Evolutionary conservation across 2,113 vertebrate species (phyloP), one percentile per base, ranked within the genome.

Genomic region (Spermophilus dauricus): DNA sequence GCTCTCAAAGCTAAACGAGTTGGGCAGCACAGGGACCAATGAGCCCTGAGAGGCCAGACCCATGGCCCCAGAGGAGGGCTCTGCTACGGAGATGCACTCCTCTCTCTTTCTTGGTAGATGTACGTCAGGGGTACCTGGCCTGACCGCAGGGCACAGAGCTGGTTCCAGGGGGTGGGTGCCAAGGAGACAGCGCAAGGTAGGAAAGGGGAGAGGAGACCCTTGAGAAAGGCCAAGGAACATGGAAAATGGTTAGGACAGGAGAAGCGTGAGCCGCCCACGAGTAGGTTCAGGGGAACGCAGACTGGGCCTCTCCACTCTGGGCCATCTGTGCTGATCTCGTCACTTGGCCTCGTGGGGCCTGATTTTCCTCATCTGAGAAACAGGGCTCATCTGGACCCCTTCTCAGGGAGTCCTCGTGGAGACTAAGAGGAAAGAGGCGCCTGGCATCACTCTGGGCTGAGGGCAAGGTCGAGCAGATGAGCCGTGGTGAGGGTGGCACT

Each of bases 101-200:
- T 8, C 78, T 93, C 89, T 34, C 72, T 73, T 76, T 76, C n/a
- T 77, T 34, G 75, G 98, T 98, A 98, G 97, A 97, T 98, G 95
- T 91, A 91, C 12, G 12, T n/a, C 42, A 63, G 45, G 81, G 98
- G 96, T 69, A 1, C 67, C 0, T 0, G 37, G 34, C 45, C 42
- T 48, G 48, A 16, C 2, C 34, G 7, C 20, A 24, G 56, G 56
- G 6, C 20, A 6, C 56, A 22, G 20, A 58, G 56, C 56, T 22
- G 56, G 56, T 18, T 58, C 53, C 17, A 45, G 53, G 16, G 56
- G 16, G 56, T 20, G 56, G 56, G 56, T 58, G 56, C 20, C 6
- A 22, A 58, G 56, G 56, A 58, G 56, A 56, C 17, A 20, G 56
- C 16, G 18, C 17, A 53, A 51, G 18, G 20, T 18, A 69, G 9